These are phyloP conservation scores for Alethe diademata DNA, from an alignment of 2,113 vertebrate species.

Conservation along the genomic window DNA sequence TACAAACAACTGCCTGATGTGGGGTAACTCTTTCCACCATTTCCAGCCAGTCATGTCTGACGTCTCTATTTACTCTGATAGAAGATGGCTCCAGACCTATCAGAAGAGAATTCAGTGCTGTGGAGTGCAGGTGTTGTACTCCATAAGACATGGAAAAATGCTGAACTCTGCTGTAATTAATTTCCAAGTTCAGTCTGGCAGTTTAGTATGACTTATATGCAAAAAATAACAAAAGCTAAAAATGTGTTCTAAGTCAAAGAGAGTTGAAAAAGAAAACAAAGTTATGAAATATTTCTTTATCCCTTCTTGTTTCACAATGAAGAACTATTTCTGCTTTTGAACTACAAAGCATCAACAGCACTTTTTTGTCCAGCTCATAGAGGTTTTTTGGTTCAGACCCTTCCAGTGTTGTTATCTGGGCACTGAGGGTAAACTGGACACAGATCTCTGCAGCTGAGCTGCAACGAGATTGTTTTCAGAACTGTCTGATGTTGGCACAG, in stretches of 20 bases:
- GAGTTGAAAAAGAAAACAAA: neutral
- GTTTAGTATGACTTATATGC: neutral
- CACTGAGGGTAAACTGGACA: neutral
- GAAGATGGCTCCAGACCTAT: neutral
- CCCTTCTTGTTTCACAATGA: neutral
- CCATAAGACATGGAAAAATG: neutral
- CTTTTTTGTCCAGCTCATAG: neutral
- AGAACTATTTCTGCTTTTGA: neutral
- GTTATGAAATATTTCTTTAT: neutral
- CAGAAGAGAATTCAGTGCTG: neutral
- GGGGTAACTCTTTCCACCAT: neutral
- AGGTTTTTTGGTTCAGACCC: neutral
- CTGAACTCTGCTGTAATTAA: neutral
- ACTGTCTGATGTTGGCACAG: neutral
- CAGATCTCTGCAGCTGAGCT: neutral
- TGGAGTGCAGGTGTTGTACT: neutral
- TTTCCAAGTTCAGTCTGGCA: neutral
- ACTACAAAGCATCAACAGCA: neutral
- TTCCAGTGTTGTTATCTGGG: fast-evolving
- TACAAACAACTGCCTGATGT: conserved; percentile 11
- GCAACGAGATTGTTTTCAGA: neutral
- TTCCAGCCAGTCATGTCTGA: neutral
- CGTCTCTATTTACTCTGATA: conserved; percentile 6
- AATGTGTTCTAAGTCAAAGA: neutral
- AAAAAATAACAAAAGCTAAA: neutral